Base-by-base conservation (phyloP, 2,888 invertebrate species). In the Myopa testacea region DNA sequence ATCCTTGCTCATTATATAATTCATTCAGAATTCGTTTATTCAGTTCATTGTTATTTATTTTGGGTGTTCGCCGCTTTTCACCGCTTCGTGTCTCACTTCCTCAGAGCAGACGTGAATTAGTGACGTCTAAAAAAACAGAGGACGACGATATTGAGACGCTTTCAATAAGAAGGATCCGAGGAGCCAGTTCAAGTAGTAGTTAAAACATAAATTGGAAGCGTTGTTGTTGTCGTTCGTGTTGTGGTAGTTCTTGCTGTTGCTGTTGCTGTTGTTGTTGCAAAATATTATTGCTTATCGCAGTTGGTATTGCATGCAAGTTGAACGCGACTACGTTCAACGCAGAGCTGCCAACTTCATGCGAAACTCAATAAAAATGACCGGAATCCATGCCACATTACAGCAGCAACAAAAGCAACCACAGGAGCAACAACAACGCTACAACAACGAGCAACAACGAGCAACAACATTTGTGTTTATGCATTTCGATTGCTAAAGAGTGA, bases 251-350 rank as follows among this genome's bases (percentile, higher is more conserved):
- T 60, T 73, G 26, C n/a, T 70, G 26, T 70, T 7, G 58, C 6
- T 71, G 45, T 34, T 12, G 40, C 4, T 40, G 67, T 38, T 37
- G n/a, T 38, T 65, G 67, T 67, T 38, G 67, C 45, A 52, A 19
- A 69, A 75, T 58, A 67, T 45, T 65, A 74, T 67, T 34, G 75
- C 75, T 75, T 67, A 52, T 67, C 75, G 75, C 37, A 52, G 65
- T 67, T 75, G 50, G 75, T 75, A 38, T 75, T 75, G 75, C 75
- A 75, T 75, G 75, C 55, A 73, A 62, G 55, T 37, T 55, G 1
- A 71, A 37, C 4, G 37, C 34, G 7, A 55, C 34, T n/a, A 37
- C 62, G 16, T 10, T n/a, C 40, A 14, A 74, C 10, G 63, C n/a
- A 38, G 67, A 50, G 55, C 37, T 75, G 75, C 75, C 65, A 75